Conservation (phyloP, 1,140 invertebrate genomes). For the Sitodiplosis mosellana region DNA sequence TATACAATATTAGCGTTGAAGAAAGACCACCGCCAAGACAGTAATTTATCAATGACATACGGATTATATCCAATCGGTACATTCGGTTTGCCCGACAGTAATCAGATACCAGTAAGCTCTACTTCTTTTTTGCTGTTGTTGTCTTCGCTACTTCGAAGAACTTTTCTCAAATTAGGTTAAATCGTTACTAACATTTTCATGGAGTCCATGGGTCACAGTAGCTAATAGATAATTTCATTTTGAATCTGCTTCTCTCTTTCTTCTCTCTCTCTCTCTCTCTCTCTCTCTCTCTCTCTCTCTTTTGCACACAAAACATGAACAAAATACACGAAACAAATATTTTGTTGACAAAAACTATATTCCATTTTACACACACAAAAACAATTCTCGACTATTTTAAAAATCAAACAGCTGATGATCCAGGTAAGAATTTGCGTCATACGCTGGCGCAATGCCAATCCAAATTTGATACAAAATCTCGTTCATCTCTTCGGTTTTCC, state of each 20-base stretch:
- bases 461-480: too few species aligned
- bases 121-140: neutral
- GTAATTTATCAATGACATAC: slow-evolving; percentile 26
- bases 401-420: neutral
- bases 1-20: slow-evolving; percentile 71
- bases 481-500: too few species aligned
- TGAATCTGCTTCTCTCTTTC: neutral
- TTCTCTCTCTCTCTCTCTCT: neutral
- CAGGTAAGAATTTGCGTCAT: neutral
- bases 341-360: too few species aligned
- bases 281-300: slow-evolving; percentile 8
- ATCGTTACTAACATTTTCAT: too few species aligned
- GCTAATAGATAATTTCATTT: neutral
- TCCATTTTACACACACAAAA: too few species aligned
- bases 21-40: slow-evolving; percentile 12
- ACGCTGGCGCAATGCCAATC: neutral
- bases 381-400: slow-evolving; percentile 2
- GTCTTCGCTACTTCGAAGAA: too few species aligned
- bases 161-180: too few species aligned
- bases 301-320: too few species aligned
- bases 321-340: too few species aligned
- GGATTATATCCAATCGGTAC: slow-evolving; percentile 59
- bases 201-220: too few species aligned
- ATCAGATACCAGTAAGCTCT: slow-evolving; percentile 35
- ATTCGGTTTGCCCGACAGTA: slow-evolving; percentile 33